Conservation (phyloP, 1,140 invertebrate species). For the Papilio polyxenes region DNA sequence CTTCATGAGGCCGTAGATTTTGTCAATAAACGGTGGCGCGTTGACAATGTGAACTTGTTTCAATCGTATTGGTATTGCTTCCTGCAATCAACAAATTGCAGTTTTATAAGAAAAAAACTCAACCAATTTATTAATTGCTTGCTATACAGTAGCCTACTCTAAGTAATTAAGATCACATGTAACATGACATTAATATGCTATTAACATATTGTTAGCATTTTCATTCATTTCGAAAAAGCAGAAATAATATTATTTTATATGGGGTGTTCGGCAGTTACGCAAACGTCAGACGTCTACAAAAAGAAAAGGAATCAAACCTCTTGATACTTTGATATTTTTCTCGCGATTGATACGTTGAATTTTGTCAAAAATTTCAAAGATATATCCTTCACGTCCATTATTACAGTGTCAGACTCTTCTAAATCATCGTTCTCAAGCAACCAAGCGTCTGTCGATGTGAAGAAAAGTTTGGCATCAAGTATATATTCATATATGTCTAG, state of each 20-base stretch:
- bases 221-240: not conserved
- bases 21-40: constrained; percentile 83
- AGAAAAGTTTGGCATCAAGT: constrained; percentile 83
- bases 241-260: not conserved
- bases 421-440: constrained; percentile 77
- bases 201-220: not conserved
- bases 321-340: constrained; percentile 67
- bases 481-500: constrained; percentile 84
- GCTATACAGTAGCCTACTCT: not conserved
- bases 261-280: too few species aligned
- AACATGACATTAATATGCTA: too few species aligned
- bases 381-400: constrained; percentile 85
- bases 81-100: constrained; percentile 78
- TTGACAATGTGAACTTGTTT: constrained; percentile 88
- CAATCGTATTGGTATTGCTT: constrained; percentile 87
- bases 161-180: too few species aligned
- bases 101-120: too few species aligned
- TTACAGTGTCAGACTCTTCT: constrained; percentile 83
- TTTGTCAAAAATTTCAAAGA: constrained; percentile 82
- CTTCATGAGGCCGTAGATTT: constrained; percentile 82
- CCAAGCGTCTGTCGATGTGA: constrained; percentile 83
- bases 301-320: constrained; percentile 50
- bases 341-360: constrained; percentile 65
- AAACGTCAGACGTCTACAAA: too few species aligned
- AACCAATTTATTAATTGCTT: not conserved